These are phyloP conservation scores for Drosophila triauraria DNA, from an alignment of 1,140 invertebrate genomes.

Conservation along the genomic window DNA sequence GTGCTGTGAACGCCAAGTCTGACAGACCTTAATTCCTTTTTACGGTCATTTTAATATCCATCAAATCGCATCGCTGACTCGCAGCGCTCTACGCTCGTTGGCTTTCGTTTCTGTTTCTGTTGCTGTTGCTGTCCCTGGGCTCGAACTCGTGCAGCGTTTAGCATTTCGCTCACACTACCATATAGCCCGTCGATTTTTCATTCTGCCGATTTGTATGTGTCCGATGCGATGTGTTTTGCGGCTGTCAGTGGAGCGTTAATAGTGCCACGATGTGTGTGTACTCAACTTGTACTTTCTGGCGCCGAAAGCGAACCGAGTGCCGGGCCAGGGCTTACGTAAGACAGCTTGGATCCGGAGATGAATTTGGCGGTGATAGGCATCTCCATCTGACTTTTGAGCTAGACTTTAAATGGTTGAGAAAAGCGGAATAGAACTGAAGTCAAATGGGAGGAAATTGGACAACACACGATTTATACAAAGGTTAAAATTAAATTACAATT, in stretches of 20 bases:
- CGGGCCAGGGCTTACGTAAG: slow-evolving; percentile 57
- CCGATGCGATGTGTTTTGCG: slow-evolving; percentile 63
- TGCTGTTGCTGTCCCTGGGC: slow-evolving; percentile 14
- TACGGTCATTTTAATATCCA: slow-evolving; percentile 85
- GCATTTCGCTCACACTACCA: slow-evolving; percentile 42
- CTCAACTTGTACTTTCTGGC: slow-evolving; percentile 65
- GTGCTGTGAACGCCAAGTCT: slow-evolving; percentile 69
- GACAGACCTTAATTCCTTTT: slow-evolving; percentile 84
- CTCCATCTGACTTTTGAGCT: not conserved
- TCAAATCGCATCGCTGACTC: slow-evolving; percentile 82
- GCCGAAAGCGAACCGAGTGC: slow-evolving; percentile 43
- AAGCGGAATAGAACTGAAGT: not conserved
- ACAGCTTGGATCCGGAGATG: slow-evolving; percentile 10
- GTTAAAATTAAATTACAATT: not conserved
- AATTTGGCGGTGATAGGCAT: slow-evolving; percentile 59
- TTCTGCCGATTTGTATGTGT: slow-evolving; percentile 76
- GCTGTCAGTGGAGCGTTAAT: slow-evolving; percentile 80
- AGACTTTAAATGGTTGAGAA: slow-evolving; percentile 4
- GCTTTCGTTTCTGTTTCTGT: slow-evolving; percentile 31
- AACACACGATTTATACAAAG: not conserved
- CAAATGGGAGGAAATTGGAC: not conserved
- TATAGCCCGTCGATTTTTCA: slow-evolving; percentile 71
- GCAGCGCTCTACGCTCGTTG: slow-evolving; percentile 76
- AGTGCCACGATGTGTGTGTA: slow-evolving; percentile 71
- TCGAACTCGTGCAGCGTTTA: slow-evolving; percentile 32